Conservation (phyloP, 1,140 invertebrate species). For the Cyphomyrmex costatus region DNA sequence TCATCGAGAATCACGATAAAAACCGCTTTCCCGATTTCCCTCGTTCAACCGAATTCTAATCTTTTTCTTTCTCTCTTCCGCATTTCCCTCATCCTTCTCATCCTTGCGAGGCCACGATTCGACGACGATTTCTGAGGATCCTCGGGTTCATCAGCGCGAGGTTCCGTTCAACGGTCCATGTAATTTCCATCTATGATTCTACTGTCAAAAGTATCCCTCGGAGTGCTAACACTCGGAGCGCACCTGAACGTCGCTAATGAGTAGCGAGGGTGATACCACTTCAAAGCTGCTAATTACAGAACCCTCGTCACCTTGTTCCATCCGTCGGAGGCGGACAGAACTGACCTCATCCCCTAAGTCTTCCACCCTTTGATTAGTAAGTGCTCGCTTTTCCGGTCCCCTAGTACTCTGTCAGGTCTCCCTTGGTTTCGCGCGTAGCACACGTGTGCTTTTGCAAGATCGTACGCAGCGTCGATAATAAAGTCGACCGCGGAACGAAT, state of each 20-base stretch:
- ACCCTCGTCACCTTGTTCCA: constrained; percentile 79
- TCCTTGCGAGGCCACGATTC: background rate
- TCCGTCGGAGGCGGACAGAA: constrained; percentile 39
- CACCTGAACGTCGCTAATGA: constrained; percentile 71
- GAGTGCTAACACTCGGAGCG: constrained; percentile 48
- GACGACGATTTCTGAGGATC: background rate
- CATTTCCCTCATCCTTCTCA: background rate
- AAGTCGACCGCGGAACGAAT: constrained; percentile 65
- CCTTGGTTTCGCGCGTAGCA: constrained; percentile 11
- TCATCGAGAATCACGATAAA: background rate
- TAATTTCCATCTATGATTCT: constrained; percentile 55
- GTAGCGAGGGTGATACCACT: constrained; percentile 67
- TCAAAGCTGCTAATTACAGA: constrained; percentile 75
- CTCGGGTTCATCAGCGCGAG: constrained; percentile 1
- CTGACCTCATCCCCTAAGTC: constrained; percentile 57
- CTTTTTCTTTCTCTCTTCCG: background rate
- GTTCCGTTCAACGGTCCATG: background rate
- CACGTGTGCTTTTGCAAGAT: constrained; percentile 10
- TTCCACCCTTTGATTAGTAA: constrained; percentile 71
- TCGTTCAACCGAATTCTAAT: constrained; percentile 7
- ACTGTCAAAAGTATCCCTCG: constrained; percentile 28
- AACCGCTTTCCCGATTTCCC: constrained; percentile 35
- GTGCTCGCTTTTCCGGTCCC: constrained; percentile 69
- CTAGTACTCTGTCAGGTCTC: background rate
- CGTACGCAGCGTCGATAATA: constrained; percentile 65